Conservation (phyloP, 30 jellyfish, hydroid and myxozoan species). For the Cassiopea andromeda region DNA sequence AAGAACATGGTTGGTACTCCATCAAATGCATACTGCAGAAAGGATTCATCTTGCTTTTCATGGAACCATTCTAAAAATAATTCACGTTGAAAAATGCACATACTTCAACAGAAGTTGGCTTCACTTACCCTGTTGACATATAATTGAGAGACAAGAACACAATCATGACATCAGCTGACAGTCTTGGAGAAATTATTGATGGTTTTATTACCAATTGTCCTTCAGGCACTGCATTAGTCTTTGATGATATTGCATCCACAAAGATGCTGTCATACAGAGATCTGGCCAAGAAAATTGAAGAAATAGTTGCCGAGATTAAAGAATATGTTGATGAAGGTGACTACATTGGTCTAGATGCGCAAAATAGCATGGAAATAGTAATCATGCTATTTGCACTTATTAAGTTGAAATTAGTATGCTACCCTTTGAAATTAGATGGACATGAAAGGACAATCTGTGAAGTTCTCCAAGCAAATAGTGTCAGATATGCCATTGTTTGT, state of each 20-base stretch:
- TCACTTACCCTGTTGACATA: no score
- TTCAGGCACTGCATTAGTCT: conserved; percentile 21
- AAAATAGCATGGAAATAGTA: neutral
- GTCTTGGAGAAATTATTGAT: neutral
- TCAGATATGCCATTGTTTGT: conserved; percentile 2
- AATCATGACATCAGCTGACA: neutral
- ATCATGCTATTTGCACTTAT: conserved; percentile 25
- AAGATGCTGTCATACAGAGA: conserved; percentile 10
- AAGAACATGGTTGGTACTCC: no score
- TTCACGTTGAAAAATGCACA: no score
- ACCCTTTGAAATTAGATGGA: conserved; percentile 27
- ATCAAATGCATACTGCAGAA: no score
- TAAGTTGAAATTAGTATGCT: conserved; percentile 27
- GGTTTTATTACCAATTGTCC: neutral
- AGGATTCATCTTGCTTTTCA: no score
- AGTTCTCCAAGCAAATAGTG: neutral
- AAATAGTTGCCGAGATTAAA: neutral
- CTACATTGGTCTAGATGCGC: conserved; percentile 32
- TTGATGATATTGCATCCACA: conserved; percentile 5
- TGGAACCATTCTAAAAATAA: no score
- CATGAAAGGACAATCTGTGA: neutral
- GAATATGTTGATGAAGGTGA: conserved; percentile 19
- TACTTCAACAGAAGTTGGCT: no score
- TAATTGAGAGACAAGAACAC: no score
- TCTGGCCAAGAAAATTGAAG: conserved; percentile 4